Conservation (phyloP, 2,888 invertebrate species). For the Tillus elongatus region DNA sequence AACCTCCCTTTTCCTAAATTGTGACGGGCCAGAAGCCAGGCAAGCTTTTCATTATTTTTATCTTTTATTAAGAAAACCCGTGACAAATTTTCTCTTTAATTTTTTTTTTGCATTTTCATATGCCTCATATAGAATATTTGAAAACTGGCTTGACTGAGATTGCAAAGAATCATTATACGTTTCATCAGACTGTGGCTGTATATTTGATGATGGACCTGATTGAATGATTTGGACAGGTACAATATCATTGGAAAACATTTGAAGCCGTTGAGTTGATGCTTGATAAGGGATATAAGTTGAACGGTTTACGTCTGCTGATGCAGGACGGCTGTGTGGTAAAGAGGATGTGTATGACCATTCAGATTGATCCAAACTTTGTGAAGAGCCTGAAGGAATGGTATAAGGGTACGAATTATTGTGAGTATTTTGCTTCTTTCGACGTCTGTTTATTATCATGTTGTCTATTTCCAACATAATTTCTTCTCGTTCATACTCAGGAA, state of each 20-base stretch:
- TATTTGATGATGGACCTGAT: slow-evolving; percentile 5
- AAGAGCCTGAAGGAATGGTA: slow-evolving; percentile 6
- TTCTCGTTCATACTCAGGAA: slow-evolving; percentile 19
- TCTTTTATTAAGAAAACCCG: too few species aligned
- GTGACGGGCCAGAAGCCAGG: too few species aligned
- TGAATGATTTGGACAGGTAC: slow-evolving; percentile 7
- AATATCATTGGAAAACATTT: slow-evolving; percentile 7
- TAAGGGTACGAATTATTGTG: slow-evolving; percentile 6
- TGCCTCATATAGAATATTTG: slow-evolving; percentile 5
- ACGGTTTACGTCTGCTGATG: slow-evolving; percentile 7
- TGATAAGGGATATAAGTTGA: slow-evolving; percentile 7
- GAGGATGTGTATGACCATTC: slow-evolving; percentile 8
- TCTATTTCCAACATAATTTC: slow-evolving; percentile 18
- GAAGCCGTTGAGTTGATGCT: slow-evolving; percentile 8
- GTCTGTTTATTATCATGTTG: slow-evolving; percentile 12
- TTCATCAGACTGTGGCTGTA: slow-evolving; percentile 8
- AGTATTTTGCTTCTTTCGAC: slow-evolving; percentile 7
- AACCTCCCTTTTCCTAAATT: too few species aligned
- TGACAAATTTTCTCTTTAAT: background rate
- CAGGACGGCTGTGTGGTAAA: slow-evolving; percentile 6
- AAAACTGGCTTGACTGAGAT: slow-evolving; percentile 6
- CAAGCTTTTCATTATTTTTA: too few species aligned
- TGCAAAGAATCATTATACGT: slow-evolving; percentile 7
- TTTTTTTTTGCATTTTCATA: slow-evolving; percentile 5
- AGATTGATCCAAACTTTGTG: slow-evolving; percentile 6